Conservation (phyloP, 37 sponge, comb jelly and placozoan species). For the Halichondria panicea region DNA sequence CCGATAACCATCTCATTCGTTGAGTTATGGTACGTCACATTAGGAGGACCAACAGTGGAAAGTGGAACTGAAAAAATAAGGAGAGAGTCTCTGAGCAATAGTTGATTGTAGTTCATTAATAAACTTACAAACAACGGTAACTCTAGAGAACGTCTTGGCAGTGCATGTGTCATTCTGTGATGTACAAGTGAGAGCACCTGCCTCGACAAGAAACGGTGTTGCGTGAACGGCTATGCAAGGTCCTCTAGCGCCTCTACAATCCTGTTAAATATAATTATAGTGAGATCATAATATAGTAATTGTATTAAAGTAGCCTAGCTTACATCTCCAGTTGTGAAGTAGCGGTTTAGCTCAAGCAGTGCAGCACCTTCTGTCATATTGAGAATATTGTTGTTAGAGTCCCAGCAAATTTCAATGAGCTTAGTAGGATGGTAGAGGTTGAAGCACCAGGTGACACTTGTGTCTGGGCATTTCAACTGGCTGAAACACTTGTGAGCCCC, state of each 20-base stretch:
- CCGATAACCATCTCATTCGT: no score
- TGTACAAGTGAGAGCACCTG: slow-evolving; percentile 8
- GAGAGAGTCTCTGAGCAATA: no score
- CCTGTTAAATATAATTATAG: no score
- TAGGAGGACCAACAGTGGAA: no score
- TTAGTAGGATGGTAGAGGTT: slow-evolving; percentile 35
- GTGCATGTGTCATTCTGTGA: neutral
- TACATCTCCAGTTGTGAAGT: neutral
- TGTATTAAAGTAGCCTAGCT: neutral
- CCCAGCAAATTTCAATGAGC: slow-evolving; percentile 31
- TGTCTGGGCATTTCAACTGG: no score
- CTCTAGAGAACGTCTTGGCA: no score
- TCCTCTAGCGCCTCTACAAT: neutral
- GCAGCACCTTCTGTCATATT: slow-evolving; percentile 1
- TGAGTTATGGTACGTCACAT: no score
- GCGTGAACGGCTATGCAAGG: neutral
- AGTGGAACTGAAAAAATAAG: no score
- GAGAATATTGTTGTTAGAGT: neutral
- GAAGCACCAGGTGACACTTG: slow-evolving; percentile 43
- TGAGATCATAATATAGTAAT: neutral
- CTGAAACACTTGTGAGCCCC: no score
- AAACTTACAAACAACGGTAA: slow-evolving; percentile 3
- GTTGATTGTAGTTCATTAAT: no score
- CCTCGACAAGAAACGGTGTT: neutral
- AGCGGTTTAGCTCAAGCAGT: neutral